These are phyloP conservation scores for Ceratoteleas bidentatus DNA, from an alignment of 1,140 invertebrate genomes.

Conservation along the genomic window DNA sequence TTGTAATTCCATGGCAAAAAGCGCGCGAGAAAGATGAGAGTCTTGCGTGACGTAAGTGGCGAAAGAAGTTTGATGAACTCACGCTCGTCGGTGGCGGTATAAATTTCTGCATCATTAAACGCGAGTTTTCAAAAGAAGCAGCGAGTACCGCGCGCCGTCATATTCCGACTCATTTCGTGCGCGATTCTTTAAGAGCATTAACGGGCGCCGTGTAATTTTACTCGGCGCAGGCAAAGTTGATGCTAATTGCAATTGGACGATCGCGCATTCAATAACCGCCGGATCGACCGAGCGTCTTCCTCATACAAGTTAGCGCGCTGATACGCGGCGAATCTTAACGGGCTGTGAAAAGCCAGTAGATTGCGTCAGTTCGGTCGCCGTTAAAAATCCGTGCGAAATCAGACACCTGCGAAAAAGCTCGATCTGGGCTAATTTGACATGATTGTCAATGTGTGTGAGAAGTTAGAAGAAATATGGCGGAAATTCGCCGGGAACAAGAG, in stretches of 20 bases:
- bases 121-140: conserved; percentile 28
- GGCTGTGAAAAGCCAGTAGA: too few species aligned
- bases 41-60: conserved; percentile 1
- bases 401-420: too few species aligned
- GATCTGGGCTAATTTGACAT: too few species aligned
- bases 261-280: conserved; percentile 41
- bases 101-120: conserved; percentile 51
- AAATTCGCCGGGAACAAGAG: too few species aligned
- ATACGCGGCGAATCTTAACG: not conserved
- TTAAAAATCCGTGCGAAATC: too few species aligned
- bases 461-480: too few species aligned
- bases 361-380: too few species aligned
- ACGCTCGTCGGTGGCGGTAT: conserved; percentile 5
- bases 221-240: conserved; percentile 30
- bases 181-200: conserved; percentile 46
- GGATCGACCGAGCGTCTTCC: conserved; percentile 13
- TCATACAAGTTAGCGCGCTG: conserved; percentile 25
- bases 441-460: too few species aligned
- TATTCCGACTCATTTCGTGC: conserved; percentile 49
- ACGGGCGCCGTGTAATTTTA: conserved; percentile 46
- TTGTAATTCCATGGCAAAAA: too few species aligned
- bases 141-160: conserved; percentile 39
- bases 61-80: conserved; percentile 46
- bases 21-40: conserved; percentile 7
- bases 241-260: conserved; percentile 51